Conservation (phyloP, 2,797 vertebrate genomes). For the Dallia pectoralis region DNA sequence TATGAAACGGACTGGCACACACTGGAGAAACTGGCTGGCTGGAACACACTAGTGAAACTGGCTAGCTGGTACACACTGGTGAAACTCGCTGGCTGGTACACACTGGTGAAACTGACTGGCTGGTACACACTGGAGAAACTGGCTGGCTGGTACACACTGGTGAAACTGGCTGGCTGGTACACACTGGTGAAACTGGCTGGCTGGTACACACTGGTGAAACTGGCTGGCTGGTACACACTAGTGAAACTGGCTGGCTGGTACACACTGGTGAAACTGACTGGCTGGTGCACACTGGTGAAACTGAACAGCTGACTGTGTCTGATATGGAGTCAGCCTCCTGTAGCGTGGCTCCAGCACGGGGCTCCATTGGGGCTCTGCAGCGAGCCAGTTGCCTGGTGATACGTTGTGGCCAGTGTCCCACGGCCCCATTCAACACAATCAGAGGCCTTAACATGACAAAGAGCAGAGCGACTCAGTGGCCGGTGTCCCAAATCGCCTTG, state of each 20-base stretch:
- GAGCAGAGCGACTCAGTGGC: background rate
- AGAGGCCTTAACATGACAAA: background rate
- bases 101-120: too few species aligned
- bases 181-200: too few species aligned
- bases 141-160: too few species aligned
- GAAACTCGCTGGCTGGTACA: too few species aligned
- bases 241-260: too few species aligned
- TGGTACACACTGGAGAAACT: too few species aligned
- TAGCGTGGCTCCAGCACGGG: conserved; percentile 32
- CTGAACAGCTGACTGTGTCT: conserved; percentile 22
- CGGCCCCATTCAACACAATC: background rate
- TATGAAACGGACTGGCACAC: background rate
- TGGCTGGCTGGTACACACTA: too few species aligned
- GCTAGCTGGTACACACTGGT: too few species aligned
- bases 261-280: background rate
- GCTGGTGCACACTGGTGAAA: conserved; percentile 4
- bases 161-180: too few species aligned
- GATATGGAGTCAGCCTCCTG: conserved; percentile 25
- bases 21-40: conserved; percentile 22
- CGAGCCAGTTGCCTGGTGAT: conserved; percentile 56
- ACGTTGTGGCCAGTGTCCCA: conserved; percentile 18
- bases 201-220: too few species aligned
- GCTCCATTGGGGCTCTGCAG: conserved; percentile 35
- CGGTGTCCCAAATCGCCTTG: background rate
- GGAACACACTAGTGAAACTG: background rate